Percentiles rank a stretch among this genome's conserved stretches.
These are phyloP conservation scores for Lepilemur ruficaudatus DNA, from an alignment of 2,797 vertebrate species.

Conservation along the genomic window DNA sequence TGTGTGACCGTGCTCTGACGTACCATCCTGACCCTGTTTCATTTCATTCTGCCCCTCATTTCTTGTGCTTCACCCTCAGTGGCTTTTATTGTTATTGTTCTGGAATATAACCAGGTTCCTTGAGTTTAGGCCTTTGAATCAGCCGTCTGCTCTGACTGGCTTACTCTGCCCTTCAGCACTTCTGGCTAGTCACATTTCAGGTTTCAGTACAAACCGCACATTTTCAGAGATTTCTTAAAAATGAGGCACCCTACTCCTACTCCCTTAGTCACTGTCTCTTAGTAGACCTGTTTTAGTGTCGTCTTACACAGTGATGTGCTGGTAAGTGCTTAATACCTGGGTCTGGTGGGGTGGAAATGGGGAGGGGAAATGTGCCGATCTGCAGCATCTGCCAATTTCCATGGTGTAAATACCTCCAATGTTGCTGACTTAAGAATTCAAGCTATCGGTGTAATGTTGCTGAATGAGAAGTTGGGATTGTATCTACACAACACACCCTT, in stretches of 20 bases:
- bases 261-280: background rate
- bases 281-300: background rate
- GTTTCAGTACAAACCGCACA: background rate
- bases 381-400: background rate
- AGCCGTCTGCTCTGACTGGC: background rate
- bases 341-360: background rate
- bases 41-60: background rate
- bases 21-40: background rate
- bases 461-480: background rate
- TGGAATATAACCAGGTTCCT: background rate
- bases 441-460: background rate
- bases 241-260: background rate
- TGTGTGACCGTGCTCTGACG: background rate
- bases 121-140: background rate
- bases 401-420: background rate
- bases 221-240: background rate
- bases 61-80: background rate
- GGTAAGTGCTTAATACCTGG: background rate
- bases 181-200: background rate
- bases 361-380: no score
- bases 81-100: background rate
- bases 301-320: background rate
- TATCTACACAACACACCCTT: background rate
- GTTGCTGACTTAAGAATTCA: background rate
- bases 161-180: background rate